Conservation (phyloP, 2,113 vertebrate species). For the Brienomyrus brachyistius region DNA sequence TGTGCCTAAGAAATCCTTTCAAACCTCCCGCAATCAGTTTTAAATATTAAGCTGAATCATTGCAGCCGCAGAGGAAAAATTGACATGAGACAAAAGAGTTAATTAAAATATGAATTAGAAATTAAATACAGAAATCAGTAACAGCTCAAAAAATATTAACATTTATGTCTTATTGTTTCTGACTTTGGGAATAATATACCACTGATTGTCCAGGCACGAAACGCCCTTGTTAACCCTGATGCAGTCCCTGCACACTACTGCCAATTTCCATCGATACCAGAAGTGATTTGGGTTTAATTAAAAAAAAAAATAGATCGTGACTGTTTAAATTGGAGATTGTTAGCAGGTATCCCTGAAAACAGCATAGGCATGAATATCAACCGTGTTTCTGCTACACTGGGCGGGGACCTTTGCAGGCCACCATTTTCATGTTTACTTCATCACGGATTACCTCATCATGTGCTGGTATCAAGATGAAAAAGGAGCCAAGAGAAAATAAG, state of each 20-base stretch:
- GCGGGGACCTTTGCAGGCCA: not conserved
- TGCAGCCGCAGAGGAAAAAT: not conserved
- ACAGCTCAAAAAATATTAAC: not conserved
- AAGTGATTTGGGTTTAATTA: not conserved
- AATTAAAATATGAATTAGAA: not conserved
- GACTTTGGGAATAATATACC: not conserved
- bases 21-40: not conserved
- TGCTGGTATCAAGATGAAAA: not conserved
- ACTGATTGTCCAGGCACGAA: not conserved
- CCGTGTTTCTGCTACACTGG: not conserved
- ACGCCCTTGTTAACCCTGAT: not conserved
- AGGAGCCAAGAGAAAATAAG: not conserved
- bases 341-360: not conserved
- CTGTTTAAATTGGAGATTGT: not conserved
- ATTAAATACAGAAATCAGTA: not conserved
- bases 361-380: not conserved
- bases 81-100: not conserved
- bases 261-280: not conserved
- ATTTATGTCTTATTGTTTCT: not conserved
- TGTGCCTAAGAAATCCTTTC: not conserved
- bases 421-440: not conserved
- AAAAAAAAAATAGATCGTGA: not conserved
- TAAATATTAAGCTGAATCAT: not conserved
- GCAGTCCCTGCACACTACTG: not conserved
- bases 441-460: not conserved